A percentile compares a stretch with the other conserved stretches of the same genome.
Evolutionary conservation across 2,888 invertebrate genomes (phyloP).

Genomic region (Selenia dentaria): DNA sequence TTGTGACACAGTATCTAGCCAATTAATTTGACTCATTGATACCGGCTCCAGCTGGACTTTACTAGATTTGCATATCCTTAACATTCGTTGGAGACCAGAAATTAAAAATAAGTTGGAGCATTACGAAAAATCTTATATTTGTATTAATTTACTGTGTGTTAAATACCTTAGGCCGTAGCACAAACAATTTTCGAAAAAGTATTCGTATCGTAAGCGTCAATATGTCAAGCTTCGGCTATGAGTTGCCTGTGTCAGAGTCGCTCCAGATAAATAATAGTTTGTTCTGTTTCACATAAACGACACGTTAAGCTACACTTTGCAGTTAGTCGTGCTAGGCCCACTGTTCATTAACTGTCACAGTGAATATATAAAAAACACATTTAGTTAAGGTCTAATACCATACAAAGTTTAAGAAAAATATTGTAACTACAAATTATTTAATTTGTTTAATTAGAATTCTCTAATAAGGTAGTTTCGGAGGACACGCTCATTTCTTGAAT

Average conservation of each 20-base stretch:
- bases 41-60: slow-evolving; percentile 57
- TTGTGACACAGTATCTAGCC: slow-evolving; percentile 54
- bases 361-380: background rate
- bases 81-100: slow-evolving; percentile 6
- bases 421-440: background rate
- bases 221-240: no score
- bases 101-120: background rate
- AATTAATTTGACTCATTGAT: slow-evolving; percentile 69
- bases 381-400: background rate
- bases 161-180: no score
- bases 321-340: no score
- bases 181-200: no score
- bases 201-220: no score
- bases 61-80: slow-evolving; percentile 10
- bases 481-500: background rate
- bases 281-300: no score
- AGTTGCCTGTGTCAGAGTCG: no score
- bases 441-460: background rate
- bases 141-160: background rate
- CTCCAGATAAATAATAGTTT: no score
- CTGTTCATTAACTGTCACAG: background rate
- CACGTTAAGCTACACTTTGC: no score
- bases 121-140: background rate
- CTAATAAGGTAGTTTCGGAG: background rate
- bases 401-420: background rate